Base-by-base conservation (phyloP, 2,888 invertebrate genomes). In the Rotaria socialis region DNA sequence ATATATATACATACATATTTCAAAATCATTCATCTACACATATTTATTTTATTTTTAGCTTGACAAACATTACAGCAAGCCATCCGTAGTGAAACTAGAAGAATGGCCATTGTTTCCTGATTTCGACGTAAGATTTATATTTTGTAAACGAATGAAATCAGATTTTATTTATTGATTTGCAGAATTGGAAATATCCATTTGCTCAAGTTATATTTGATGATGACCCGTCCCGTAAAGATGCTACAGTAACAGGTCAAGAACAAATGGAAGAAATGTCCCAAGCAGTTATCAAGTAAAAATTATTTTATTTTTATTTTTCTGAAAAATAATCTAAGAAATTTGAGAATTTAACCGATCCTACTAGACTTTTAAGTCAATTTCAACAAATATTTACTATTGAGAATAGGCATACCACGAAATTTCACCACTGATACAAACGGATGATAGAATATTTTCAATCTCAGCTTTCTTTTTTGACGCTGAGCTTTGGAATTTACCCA, bases 171-270 rank as follows among this genome's bases (percentile, higher is more conserved):
- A 85, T 75, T 87, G 88, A 88, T 67, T 90, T 91, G 86, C 89
- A 94, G 93, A 93, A 96, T 90, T 99, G 98, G 98, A 96, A 96
- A 90, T 96, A 96, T 92, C 96, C 97, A 0, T 98, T 97, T 91
- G 97, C 98, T 84, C 93, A 93, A 89, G 98, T 99, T 88, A 96
- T 97, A 90, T 99, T 99, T 91, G 99, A 99, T 91, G 95, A 96
- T 0, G 99, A 99, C 92, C 98, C 98, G 19, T 96, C 97, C 11
- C 96, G 97, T 0, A 93, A 94, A 75, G 96, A 95, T 87, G 94
- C 95, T 90, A 94, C 95, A 89, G 94, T 95, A 84, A 94, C 95
- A 50, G 95, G 95, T 16, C 96, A 96, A 80, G 75, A 86, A 80
- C 80, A 80, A 90, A 94, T 96, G 89, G 97, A 97, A 91, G 96